These are phyloP conservation scores for Schizaphis graminum DNA, from an alignment of 2,888 invertebrate genomes.

Conservation along the genomic window DNA sequence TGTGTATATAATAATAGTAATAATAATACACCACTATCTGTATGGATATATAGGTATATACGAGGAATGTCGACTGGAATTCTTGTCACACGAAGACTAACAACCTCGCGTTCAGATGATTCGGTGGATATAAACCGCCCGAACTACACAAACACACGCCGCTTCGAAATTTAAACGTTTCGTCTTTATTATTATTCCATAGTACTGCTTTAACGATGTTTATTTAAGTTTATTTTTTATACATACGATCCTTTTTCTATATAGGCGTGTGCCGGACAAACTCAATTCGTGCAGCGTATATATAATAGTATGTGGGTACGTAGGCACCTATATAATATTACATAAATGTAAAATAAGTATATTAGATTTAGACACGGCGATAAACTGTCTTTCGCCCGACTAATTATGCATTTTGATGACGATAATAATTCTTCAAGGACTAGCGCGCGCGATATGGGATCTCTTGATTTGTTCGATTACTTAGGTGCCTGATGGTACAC, in stretches of 20 bases:
- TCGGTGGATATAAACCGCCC: conserved; percentile 23
- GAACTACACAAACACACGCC: conserved; percentile 25
- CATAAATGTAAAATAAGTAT: background rate
- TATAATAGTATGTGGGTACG: background rate
- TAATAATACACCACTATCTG: background rate
- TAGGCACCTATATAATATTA: too few relatives aligned
- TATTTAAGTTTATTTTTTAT: conserved; percentile 19
- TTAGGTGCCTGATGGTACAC: background rate
- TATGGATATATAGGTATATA: background rate
- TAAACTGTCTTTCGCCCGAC: background rate
- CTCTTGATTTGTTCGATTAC: conserved; percentile 18
- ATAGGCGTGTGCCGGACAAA: background rate
- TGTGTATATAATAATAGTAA: conserved; percentile 20
- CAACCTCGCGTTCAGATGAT: conserved; percentile 44
- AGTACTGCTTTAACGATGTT: background rate
- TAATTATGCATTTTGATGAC: conserved; percentile 41
- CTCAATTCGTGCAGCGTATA: background rate
- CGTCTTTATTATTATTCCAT: conserved; percentile 17
- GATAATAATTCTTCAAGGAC: conserved; percentile 23
- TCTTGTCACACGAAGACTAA: conserved; percentile 49
- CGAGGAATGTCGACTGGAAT: conserved; percentile 50
- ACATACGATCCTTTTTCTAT: conserved; percentile 8
- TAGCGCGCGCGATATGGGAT: background rate
- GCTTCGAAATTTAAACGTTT: conserved; percentile 32
- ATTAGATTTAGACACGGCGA: conserved; percentile 7